Evolutionary conservation across 2,888 invertebrate genomes (phyloP).

Genomic region (Rhimphoctona megacephalus): DNA sequence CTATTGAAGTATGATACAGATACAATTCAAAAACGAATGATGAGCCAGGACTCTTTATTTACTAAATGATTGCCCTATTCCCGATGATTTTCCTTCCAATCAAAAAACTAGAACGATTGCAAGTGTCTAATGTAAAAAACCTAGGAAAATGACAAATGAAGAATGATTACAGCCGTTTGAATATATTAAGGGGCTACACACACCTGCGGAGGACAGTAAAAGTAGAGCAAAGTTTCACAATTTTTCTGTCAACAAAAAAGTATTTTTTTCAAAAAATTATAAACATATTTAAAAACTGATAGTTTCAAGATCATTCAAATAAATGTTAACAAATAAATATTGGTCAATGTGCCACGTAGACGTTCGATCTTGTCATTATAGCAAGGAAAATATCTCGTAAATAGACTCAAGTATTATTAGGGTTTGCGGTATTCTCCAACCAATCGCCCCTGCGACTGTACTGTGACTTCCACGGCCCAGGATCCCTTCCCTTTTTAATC

Average conservation of each 20-base stretch:
- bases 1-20: constrained; percentile 21
- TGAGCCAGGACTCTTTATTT: neutral
- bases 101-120: neutral
- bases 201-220: neutral
- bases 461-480: too few relatives aligned
- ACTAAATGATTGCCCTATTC: constrained; percentile 21
- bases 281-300: too few relatives aligned
- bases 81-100: neutral
- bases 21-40: constrained; percentile 16
- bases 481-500: too few relatives aligned
- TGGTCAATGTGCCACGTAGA: too few relatives aligned
- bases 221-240: too few relatives aligned
- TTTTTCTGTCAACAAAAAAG: neutral
- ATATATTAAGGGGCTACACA: neutral
- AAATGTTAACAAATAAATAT: too few relatives aligned
- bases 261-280: too few relatives aligned
- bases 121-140: neutral
- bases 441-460: too few relatives aligned
- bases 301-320: too few relatives aligned
- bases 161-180: neutral
- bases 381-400: too few relatives aligned
- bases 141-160: neutral
- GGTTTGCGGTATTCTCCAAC: too few relatives aligned
- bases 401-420: too few relatives aligned
- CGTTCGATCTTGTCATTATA: neutral